Conservation (phyloP, 2,888 invertebrate species). For the Lithophane semibrunnea region DNA sequence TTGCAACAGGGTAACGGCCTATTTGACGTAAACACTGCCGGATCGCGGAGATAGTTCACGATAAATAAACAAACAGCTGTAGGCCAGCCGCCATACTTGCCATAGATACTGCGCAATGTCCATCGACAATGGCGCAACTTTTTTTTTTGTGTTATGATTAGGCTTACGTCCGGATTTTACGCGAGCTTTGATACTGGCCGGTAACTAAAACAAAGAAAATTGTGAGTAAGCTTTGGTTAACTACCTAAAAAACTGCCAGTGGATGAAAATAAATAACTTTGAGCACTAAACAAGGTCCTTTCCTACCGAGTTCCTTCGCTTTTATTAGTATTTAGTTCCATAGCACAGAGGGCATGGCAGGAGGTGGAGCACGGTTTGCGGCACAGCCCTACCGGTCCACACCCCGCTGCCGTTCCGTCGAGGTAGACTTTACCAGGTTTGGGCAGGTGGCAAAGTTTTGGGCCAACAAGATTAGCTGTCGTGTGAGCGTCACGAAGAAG, state of each 20-base stretch:
- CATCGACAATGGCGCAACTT: slow-evolving; percentile 56
- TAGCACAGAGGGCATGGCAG: too few species aligned
- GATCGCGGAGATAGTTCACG: slow-evolving; percentile 58
- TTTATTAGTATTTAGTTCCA: not conserved
- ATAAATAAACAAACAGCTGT: slow-evolving; percentile 54
- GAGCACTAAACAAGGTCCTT: not conserved
- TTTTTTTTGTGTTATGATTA: slow-evolving; percentile 44
- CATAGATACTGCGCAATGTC: slow-evolving; percentile 55
- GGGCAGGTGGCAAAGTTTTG: too few species aligned
- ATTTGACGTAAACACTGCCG: slow-evolving; percentile 60
- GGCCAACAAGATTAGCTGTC: too few species aligned
- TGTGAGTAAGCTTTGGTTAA: not conserved
- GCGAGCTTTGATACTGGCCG: slow-evolving; percentile 31
- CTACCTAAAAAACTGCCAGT: too few species aligned
- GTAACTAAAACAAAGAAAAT: not conserved
- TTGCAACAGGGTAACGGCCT: slow-evolving; percentile 55
- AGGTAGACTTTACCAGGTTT: too few species aligned
- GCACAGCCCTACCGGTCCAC: too few species aligned
- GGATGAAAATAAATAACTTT: not conserved
- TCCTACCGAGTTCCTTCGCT: not conserved
- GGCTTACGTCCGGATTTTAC: slow-evolving; percentile 20
- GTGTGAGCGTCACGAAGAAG: too few species aligned
- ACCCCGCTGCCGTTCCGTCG: too few species aligned
- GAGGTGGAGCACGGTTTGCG: too few species aligned
- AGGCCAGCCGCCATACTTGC: slow-evolving; percentile 47